A percentile compares a stretch with the other conserved stretches of the same genome.
phyloP scores from a whole-genome alignment of 2,797 vertebrate genomes.

The Macropus fuliginosus region DNA sequence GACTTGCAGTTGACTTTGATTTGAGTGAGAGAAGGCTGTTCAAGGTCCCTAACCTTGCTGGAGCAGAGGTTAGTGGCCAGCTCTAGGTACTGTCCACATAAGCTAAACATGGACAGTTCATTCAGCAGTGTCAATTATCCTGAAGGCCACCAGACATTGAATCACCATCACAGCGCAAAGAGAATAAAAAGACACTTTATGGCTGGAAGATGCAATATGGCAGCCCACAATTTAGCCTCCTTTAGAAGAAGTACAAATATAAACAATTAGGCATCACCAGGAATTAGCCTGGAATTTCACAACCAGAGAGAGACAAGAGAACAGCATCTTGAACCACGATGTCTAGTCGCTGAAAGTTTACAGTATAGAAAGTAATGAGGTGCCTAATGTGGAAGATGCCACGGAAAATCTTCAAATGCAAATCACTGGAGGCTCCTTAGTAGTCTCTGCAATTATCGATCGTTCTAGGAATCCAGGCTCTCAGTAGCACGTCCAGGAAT shows the following conservation, averaged over 20 bases:
- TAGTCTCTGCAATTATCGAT: not conserved
- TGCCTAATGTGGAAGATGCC: not conserved
- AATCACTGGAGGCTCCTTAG: constrained; percentile 56
- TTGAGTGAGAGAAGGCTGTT: too few relatives aligned
- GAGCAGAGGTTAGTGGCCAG: too few relatives aligned
- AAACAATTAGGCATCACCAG: constrained; percentile 14
- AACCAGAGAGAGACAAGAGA: not conserved
- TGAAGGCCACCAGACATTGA: constrained; percentile 38
- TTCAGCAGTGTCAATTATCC: constrained; percentile 63
- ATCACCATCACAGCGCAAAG: constrained; percentile 38
- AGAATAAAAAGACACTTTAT: constrained; percentile 49
- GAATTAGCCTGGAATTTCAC: constrained; percentile 26
- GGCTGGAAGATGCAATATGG: constrained; percentile 7
- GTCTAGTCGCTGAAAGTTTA: not conserved
- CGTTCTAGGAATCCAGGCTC: not conserved
- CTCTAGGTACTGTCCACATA: constrained; percentile 29
- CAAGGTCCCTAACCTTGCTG: too few relatives aligned
- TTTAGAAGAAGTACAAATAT: not conserved
- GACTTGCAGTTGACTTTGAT: too few relatives aligned
- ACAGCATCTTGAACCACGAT: constrained; percentile 36
- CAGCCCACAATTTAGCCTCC: constrained; percentile 12
- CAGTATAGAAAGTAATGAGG: constrained; percentile 26
- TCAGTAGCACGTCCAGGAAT: not conserved
- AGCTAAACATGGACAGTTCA: constrained; percentile 50
- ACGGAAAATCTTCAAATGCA: constrained; percentile 46